A percentile compares a stretch with the other conserved stretches of the same genome.
Conservation (phyloP, 2,113 vertebrate genomes). For the Laticauda colubrina region DNA sequence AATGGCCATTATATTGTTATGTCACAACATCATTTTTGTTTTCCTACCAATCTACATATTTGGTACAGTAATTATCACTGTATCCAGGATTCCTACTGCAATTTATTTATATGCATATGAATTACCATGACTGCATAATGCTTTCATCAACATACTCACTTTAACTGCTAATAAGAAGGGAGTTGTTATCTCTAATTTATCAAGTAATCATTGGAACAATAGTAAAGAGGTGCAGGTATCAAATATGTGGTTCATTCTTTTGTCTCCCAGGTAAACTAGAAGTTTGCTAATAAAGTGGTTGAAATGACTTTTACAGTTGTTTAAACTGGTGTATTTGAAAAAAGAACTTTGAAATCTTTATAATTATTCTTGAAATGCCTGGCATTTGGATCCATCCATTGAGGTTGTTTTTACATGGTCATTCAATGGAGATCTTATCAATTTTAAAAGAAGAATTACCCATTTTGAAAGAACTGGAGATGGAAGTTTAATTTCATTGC, state of each 20-base stretch:
- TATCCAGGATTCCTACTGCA: background rate
- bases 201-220: constrained; percentile 40
- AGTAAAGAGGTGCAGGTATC: background rate
- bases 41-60: background rate
- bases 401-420: constrained; percentile 80
- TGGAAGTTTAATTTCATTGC: constrained; percentile 68
- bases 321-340: background rate
- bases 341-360: background rate
- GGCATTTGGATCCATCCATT: constrained; percentile 71
- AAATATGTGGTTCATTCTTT: constrained; percentile 8
- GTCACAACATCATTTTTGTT: background rate
- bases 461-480: constrained; percentile 87
- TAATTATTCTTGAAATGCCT: background rate
- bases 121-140: constrained; percentile 41
- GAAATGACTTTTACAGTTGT: background rate
- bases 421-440: constrained; percentile 80
- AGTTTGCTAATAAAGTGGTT: background rate
- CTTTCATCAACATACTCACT: constrained; percentile 36
- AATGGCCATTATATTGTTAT: background rate
- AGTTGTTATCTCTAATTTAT: constrained; percentile 49
- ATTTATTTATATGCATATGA: constrained; percentile 27
- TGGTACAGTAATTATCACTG: background rate
- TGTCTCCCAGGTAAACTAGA: background rate
- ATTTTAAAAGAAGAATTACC: constrained; percentile 74
- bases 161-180: constrained; percentile 50